phyloP scores from a whole-genome alignment of 1,140 invertebrate genomes.

The Drosophila teissieri region DNA sequence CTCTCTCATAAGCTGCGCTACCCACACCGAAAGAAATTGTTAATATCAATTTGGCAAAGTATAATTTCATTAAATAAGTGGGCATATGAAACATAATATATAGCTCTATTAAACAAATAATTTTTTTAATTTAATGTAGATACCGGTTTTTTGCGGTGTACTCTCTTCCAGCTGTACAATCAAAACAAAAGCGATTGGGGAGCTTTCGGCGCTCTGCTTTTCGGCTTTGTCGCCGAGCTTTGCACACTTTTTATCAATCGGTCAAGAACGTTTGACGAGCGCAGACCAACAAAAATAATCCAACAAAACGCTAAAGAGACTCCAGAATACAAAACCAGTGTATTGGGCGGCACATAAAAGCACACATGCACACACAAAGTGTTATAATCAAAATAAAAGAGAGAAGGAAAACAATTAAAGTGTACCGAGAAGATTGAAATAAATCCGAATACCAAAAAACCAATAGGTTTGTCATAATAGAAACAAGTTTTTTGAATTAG shows the following conservation, averaged over 20 bases:
- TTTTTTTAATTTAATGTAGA: background rate
- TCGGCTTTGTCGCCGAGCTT: constrained; percentile 70
- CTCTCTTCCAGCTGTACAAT: constrained; percentile 64
- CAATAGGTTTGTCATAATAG: constrained; percentile 36
- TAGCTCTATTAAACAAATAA: background rate
- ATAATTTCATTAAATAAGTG: too few species aligned
- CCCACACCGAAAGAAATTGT: background rate
- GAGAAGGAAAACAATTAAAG: constrained; percentile 26
- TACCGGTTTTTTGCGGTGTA: constrained; percentile 10
- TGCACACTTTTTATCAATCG: constrained; percentile 77
- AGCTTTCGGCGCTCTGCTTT: constrained; percentile 58
- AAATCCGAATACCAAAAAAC: constrained; percentile 14
- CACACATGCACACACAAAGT: constrained; percentile 22
- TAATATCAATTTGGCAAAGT: too few species aligned
- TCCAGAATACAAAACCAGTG: constrained; percentile 5
- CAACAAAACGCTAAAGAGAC: constrained; percentile 16
- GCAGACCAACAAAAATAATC: constrained; percentile 43
- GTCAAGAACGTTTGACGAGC: constrained; percentile 78
- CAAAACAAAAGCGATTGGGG: constrained; percentile 61
- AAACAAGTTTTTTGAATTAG: constrained; percentile 19
- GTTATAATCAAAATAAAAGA: constrained; percentile 75
- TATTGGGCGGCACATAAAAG: constrained; percentile 13
- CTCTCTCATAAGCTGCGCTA: constrained; percentile 8
- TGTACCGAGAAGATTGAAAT: constrained; percentile 31
- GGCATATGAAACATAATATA: background rate